These are phyloP conservation scores for Prorops nasuta DNA, from an alignment of 1,140 invertebrate genomes.

Conservation along the genomic window DNA sequence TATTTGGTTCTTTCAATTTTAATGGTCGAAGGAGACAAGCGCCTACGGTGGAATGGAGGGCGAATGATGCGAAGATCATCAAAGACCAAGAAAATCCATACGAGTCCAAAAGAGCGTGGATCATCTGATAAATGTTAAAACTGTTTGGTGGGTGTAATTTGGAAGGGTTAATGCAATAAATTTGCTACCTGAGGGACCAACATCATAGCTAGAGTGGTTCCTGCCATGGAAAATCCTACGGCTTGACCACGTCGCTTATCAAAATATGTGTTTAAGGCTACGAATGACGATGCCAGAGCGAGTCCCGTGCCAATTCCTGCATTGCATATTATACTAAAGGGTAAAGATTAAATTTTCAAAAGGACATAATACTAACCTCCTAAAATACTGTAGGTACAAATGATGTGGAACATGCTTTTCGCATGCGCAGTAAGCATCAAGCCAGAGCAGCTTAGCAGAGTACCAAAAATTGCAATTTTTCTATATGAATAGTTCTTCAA, in stretches of 20 bases:
- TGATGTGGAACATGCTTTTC: slow-evolving; percentile 68
- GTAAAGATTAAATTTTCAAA: neutral
- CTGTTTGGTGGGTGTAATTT: too few species aligned
- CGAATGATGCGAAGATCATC: slow-evolving; percentile 64
- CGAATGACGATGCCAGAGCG: slow-evolving; percentile 69
- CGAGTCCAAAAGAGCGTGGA: slow-evolving; percentile 24
- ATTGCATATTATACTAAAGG: neutral
- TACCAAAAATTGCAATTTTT: slow-evolving; percentile 69
- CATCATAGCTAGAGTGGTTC: slow-evolving; percentile 73
- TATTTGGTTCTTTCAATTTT: slow-evolving; percentile 41
- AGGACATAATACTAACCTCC: slow-evolving; percentile 60
- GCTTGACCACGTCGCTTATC: slow-evolving; percentile 72
- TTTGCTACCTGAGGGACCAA: slow-evolving; percentile 65
- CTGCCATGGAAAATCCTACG: slow-evolving; percentile 73
- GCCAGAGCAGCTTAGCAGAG: slow-evolving; percentile 63
- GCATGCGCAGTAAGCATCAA: slow-evolving; percentile 68
- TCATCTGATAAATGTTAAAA: slow-evolving; percentile 16
- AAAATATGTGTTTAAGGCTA: slow-evolving; percentile 74
- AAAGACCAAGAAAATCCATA: slow-evolving; percentile 57
- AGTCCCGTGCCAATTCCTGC: slow-evolving; percentile 70
- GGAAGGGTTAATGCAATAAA: neutral
- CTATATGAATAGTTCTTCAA: slow-evolving; percentile 72
- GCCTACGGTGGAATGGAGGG: slow-evolving; percentile 66
- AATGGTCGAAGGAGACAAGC: slow-evolving; percentile 68
- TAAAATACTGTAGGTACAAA: slow-evolving; percentile 73